These are phyloP conservation scores for Paracyclopina nana DNA, from an alignment of 1,140 invertebrate species.

Conservation along the genomic window DNA sequence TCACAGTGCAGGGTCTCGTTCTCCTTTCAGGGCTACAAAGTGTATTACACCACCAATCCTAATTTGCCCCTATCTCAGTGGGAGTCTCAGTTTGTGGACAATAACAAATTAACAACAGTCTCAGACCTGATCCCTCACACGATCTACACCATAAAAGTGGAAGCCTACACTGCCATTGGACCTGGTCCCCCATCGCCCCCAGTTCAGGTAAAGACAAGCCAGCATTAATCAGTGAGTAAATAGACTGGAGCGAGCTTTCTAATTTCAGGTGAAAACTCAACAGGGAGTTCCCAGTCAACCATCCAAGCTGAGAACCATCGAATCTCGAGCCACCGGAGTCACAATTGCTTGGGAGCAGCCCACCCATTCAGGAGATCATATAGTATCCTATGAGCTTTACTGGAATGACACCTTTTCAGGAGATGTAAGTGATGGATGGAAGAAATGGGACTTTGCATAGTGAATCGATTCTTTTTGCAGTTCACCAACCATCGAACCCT, in stretches of 20 bases:
- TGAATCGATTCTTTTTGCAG: too few species aligned
- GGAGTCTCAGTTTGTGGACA: slow-evolving; percentile 78
- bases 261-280: slow-evolving; percentile 12
- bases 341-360: slow-evolving; percentile 74
- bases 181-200: slow-evolving; percentile 71
- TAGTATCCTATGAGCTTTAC: slow-evolving; percentile 83
- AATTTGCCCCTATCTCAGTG: slow-evolving; percentile 64
- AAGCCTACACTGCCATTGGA: slow-evolving; percentile 73
- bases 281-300: slow-evolving; percentile 73
- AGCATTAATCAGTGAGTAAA: slow-evolving; percentile 26
- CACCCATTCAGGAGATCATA: slow-evolving; percentile 67
- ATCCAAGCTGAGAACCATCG: slow-evolving; percentile 57
- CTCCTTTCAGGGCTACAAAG: slow-evolving; percentile 78
- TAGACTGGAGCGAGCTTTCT: background rate
- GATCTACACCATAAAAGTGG: slow-evolving; percentile 76
- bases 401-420: slow-evolving; percentile 84
- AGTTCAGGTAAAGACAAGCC: slow-evolving; percentile 84
- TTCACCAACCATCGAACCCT: slow-evolving; percentile 13
- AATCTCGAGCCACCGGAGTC: slow-evolving; percentile 53
- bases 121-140: slow-evolving; percentile 64
- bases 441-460: too few species aligned
- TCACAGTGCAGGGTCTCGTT: background rate
- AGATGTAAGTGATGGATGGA: slow-evolving; percentile 37
- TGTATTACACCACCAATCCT: slow-evolving; percentile 80
- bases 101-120: slow-evolving; percentile 78